phyloP scores from a whole-genome alignment of 37 sponge, comb jelly and placozoan species.

The Hormiphora californensis region DNA sequence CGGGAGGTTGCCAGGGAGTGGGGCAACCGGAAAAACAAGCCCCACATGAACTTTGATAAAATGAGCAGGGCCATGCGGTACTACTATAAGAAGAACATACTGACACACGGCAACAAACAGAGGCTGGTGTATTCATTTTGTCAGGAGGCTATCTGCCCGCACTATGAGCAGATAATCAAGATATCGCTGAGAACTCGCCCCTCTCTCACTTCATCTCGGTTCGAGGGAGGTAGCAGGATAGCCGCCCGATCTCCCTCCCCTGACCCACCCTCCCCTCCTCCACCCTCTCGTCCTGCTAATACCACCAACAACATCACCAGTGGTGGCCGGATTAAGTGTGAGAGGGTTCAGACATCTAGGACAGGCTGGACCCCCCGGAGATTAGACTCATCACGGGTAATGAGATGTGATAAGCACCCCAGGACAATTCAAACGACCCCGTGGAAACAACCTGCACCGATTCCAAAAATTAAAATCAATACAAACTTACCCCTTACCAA shows the following conservation, averaged over 20 bases:
- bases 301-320: too few relatives aligned
- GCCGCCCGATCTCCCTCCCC: neutral
- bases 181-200: conserved; percentile 28
- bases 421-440: too few relatives aligned
- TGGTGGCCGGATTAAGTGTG: too few relatives aligned
- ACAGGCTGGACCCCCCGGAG: neutral
- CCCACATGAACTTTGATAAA: conserved; percentile 56
- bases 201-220: too few relatives aligned
- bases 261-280: neutral
- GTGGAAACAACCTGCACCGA: too few relatives aligned
- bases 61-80: conserved; percentile 52
- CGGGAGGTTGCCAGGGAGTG: conserved; percentile 51
- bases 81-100: conserved; percentile 53
- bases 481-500: neutral
- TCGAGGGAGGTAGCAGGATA: too few relatives aligned
- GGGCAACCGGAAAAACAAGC: conserved; percentile 52
- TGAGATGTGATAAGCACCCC: too few relatives aligned
- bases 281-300: too few relatives aligned
- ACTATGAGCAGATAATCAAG: conserved; percentile 43
- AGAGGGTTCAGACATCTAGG: too few relatives aligned
- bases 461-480: neutral
- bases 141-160: conserved; percentile 9
- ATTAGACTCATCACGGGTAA: too few relatives aligned
- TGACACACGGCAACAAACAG: conserved; percentile 44
- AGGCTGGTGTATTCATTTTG: conserved; percentile 25